These are phyloP conservation scores for Scelioninae gen. 1 DNA, from an alignment of 2,888 invertebrate species.

Conservation along the genomic window DNA sequence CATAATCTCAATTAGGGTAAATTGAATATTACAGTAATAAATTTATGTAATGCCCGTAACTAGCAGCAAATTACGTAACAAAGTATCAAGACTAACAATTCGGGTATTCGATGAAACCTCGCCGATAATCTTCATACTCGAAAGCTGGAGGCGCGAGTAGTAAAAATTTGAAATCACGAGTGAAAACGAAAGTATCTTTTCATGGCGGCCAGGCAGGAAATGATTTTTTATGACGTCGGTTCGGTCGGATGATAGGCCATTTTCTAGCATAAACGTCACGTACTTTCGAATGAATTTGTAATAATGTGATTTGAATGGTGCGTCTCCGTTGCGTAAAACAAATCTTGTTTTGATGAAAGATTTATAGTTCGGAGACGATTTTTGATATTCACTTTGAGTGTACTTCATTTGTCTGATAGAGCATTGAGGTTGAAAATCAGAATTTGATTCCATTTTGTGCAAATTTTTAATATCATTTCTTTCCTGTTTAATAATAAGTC, in stretches of 20 bases:
- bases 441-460: too few species aligned
- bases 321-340: slow-evolving; percentile 20
- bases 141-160: too few species aligned
- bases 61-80: too few species aligned
- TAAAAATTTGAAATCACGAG: slow-evolving; percentile 16
- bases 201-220: slow-evolving; percentile 11
- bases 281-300: slow-evolving; percentile 45
- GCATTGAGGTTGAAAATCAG: too few species aligned
- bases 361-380: too few species aligned
- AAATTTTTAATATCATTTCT: too few species aligned
- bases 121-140: too few species aligned
- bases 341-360: slow-evolving; percentile 15
- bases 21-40: slow-evolving; percentile 4
- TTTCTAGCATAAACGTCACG: slow-evolving; percentile 28
- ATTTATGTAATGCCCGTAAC: slow-evolving; percentile 36
- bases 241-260: slow-evolving; percentile 21
- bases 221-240: slow-evolving; percentile 2
- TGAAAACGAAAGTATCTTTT: slow-evolving; percentile 37
- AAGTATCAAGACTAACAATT: too few species aligned
- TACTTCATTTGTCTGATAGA: too few species aligned
- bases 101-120: background rate
- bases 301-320: slow-evolving; percentile 13
- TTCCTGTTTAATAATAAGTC: too few species aligned
- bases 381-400: too few species aligned
- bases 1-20: slow-evolving; percentile 22